Base-by-base conservation (phyloP, 2,797 vertebrate species). In the Myotis daubentonii region DNA sequence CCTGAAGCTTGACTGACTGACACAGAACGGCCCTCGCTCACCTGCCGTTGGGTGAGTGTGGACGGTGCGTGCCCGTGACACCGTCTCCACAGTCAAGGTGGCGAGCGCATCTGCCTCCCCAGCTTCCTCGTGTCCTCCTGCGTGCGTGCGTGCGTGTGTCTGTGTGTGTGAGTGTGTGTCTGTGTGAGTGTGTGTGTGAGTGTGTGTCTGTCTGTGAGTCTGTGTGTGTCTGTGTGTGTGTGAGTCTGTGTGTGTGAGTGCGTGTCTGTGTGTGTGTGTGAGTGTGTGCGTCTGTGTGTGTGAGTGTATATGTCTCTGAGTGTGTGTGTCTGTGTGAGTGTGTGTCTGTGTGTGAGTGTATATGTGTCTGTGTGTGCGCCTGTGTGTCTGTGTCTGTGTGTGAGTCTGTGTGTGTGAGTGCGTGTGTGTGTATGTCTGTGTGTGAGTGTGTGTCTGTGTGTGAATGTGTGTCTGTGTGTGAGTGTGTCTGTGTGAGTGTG, bases 41-140 rank as follows among this genome's bases (percentile, higher is more conserved):
- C 0, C 8, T 38, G 19, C 12, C 1, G 2, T 1, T 11, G 2
- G 23, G 0, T 28, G 62, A 9, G 25, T 5, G 6, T 25, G 53
- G n/a, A 41, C 23, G 0, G 1, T 2, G 53, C 7, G 0, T 3
- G 7, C 1, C 7, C 0, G 13, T 0, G 11, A 53, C 1, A 6
- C 66, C 11, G 6, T 7, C 20, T 0, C 75, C 65, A 11, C 83
- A 1, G 0, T 0, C n/a, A 3, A 30, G 28, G 66, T 7, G 8
- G 28, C 28, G 0, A 25, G 28, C 2, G 0, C 0, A 3, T 6
- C 12, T 1, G 0, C 30, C 84, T 33, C 47, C 17, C 3, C 16
- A 13, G 53, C 16, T 1, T 16, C 41, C 89, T 6, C 0, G 16
- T 1, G 60, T 41, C 36, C 36, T 9, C 36, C 8, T 57, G 55